Base-by-base conservation (phyloP, 2,888 invertebrate genomes). In the Ecdyonurus torrentis region DNA sequence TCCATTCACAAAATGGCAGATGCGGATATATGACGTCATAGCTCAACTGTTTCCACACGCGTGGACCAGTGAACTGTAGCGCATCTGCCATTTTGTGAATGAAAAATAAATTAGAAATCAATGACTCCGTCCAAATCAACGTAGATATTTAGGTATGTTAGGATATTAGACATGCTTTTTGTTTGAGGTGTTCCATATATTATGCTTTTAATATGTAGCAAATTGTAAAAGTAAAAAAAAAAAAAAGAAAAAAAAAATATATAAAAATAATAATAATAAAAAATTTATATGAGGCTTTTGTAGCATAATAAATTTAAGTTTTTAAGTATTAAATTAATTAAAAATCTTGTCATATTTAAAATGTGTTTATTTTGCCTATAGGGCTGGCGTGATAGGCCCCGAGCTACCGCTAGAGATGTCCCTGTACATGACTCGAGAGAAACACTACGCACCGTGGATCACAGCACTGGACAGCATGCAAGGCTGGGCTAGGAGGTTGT, bases 371-470 rank as follows among this genome's bases (percentile, higher is more conserved):
- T n/a, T n/a, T n/a, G n/a, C n/a, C n/a, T 70, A 58, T 70, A 82
- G 85, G 68, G 84, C 84, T 55, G 85, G 85, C 19, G 74, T 82
- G 60, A 69, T 85, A 62, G 83, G 83, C 70, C 83, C 82, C 1
- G 81, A 80, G 10, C 76, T 84, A 58, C 84, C 86, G 0, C 73
- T 88, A 61, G 80, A 84, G 68, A 71, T 88, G 66, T 81, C 85
- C 3, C 73, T 80, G 65, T 89, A 88, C 73, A 76, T 89, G 58
- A 68, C 78, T 24, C 81, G 83, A 50, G 88, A 89, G 72, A 78
- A 79, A 3, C 88, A 90, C 70, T 91, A 89, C 76, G 87, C 89
- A 0, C 91, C 91, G 0, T 92, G 92, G 92, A 81, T 84, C 0
- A 86, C 89, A 0, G 89, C 89, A 0, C 78, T 90, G 1, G 79